Evolutionary conservation across 2,888 invertebrate species (phyloP).

Genomic region (Scaptomyza polygonia): DNA sequence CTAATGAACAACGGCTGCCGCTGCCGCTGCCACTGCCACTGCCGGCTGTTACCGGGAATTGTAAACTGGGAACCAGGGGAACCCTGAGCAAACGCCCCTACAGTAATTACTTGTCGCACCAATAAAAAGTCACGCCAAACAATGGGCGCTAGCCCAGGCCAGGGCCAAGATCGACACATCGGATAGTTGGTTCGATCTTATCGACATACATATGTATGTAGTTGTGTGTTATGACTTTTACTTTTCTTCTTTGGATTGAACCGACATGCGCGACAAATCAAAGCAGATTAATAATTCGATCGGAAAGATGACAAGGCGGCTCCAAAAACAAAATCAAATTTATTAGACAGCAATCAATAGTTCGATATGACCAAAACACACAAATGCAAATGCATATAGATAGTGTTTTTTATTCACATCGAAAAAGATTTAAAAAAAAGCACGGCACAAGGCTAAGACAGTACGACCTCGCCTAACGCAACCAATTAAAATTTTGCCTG

Average conservation of each 20-base stretch:
- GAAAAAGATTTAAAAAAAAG: background rate
- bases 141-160: conserved; percentile 44
- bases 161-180: conserved; percentile 36
- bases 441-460: background rate
- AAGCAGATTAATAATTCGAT: conserved; percentile 72
- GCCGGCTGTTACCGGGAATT: conserved; percentile 55
- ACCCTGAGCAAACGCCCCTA: conserved; percentile 43
- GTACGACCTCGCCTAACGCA: too few relatives aligned
- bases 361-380: conserved; percentile 59
- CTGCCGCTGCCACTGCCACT: conserved; percentile 36
- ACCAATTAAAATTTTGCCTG: too few relatives aligned
- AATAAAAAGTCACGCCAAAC: conserved; percentile 71
- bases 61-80: conserved; percentile 15
- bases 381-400: background rate
- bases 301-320: conserved; percentile 67
- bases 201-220: too few relatives aligned
- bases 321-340: conserved; percentile 57
- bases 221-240: conserved; percentile 74
- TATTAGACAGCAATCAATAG: conserved; percentile 69
- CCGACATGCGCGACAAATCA: conserved; percentile 65
- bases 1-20: conserved; percentile 68
- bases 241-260: conserved; percentile 66
- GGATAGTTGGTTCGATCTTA: conserved; percentile 59
- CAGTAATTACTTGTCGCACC: conserved; percentile 68
- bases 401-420: background rate